Evolutionary conservation across 2,113 vertebrate genomes (phyloP).

Genomic region (Equus quagga): DNA sequence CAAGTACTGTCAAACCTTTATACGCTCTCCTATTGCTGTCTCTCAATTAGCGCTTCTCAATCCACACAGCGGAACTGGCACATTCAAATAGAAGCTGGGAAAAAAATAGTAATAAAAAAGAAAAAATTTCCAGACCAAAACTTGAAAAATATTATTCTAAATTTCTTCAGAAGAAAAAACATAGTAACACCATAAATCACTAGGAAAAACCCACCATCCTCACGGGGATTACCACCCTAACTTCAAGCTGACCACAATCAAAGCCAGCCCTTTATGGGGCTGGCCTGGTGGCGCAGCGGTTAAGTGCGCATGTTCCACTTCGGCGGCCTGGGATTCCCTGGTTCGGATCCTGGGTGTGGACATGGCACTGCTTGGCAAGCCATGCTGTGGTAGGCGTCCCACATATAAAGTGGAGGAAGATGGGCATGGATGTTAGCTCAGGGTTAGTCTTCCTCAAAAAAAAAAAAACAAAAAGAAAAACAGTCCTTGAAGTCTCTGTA

Average conservation of each 20-base stretch:
- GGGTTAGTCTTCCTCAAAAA: no score
- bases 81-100: background rate
- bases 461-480: no score
- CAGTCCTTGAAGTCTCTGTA: background rate
- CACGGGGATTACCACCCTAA: background rate
- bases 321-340: no score
- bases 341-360: no score
- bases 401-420: no score
- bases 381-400: no score
- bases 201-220: background rate
- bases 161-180: slow-evolving; percentile 14
- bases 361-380: no score
- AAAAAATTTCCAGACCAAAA: background rate
- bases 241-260: background rate
- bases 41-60: slow-evolving; percentile 9
- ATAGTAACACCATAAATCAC: background rate
- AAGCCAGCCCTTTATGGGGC: background rate
- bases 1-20: background rate
- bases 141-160: slow-evolving; percentile 36
- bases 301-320: no score
- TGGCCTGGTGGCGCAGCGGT: no score
- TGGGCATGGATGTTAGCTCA: no score
- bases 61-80: background rate
- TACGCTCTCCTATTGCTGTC: background rate
- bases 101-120: background rate